Evolutionary conservation across 2,888 invertebrate genomes (phyloP).

Genomic region (Nephrotoma appendiculata): DNA sequence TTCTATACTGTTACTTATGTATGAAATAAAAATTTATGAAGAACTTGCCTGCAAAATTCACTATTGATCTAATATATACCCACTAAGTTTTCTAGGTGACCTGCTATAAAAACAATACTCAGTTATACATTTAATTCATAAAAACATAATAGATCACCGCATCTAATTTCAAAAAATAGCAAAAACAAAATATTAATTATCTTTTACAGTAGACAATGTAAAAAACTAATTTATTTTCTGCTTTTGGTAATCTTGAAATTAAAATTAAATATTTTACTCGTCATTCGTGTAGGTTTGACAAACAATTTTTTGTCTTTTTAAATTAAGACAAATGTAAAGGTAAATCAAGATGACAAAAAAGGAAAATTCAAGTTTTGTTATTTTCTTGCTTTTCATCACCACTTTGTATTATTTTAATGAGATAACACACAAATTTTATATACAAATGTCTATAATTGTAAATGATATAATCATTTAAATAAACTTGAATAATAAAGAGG

Average conservation of each 20-base stretch:
- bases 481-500: not conserved
- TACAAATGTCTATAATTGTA: not conserved
- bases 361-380: not conserved
- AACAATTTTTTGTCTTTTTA: not conserved
- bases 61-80: not conserved
- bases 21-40: not conserved
- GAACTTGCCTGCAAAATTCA: not conserved
- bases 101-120: not conserved
- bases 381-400: not conserved
- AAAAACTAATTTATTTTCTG: not conserved
- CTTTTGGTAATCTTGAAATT: not conserved
- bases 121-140: not conserved
- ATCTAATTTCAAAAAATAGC: not conserved
- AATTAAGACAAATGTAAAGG: not conserved
- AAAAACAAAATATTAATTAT: not conserved
- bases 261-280: not conserved
- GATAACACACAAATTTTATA: not conserved
- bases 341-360: not conserved
- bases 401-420: not conserved
- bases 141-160: not conserved
- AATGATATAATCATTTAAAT: not conserved
- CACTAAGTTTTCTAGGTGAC: not conserved
- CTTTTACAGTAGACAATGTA: not conserved
- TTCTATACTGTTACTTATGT: too few species aligned
- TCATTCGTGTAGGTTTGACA: not conserved